Evolutionary conservation across 2,113 vertebrate species (phyloP).

Genomic region (Rhea americana): DNA sequence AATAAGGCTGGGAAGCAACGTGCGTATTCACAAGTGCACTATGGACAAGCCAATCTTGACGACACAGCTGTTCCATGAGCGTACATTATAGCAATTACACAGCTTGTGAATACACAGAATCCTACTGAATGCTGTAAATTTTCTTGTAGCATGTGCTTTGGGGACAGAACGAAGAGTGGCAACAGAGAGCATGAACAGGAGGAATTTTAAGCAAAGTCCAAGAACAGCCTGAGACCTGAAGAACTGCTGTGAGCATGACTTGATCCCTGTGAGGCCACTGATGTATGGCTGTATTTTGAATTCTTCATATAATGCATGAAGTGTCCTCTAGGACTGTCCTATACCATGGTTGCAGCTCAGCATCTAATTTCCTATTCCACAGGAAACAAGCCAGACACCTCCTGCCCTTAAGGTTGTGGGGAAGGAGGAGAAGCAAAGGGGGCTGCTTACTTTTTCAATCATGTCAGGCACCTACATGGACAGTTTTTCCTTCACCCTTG

Average conservation of each 20-base stretch:
- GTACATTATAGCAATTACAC: accelerated
- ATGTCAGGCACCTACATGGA: not conserved
- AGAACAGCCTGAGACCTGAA: accelerated
- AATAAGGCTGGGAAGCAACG: not conserved
- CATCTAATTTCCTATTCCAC: accelerated
- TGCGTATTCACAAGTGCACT: accelerated
- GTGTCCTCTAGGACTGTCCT: not conserved
- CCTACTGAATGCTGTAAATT: not conserved
- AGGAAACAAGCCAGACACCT: not conserved
- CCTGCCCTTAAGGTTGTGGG: not conserved
- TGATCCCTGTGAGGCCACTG: not conserved
- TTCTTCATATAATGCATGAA: not conserved
- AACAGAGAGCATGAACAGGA: accelerated
- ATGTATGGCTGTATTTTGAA: not conserved
- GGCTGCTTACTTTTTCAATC: not conserved
- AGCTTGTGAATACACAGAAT: not conserved
- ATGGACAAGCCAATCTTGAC: not conserved
- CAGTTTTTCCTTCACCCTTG: not conserved
- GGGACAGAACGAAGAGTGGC: accelerated
- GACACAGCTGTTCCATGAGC: not conserved
- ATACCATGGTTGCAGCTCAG: not conserved
- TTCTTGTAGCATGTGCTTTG: accelerated
- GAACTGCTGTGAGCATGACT: not conserved
- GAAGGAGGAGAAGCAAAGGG: no score
- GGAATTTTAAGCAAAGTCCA: not conserved